Evolutionary conservation across 2,113 vertebrate genomes (phyloP).

Genomic region (Gobio gobio): DNA sequence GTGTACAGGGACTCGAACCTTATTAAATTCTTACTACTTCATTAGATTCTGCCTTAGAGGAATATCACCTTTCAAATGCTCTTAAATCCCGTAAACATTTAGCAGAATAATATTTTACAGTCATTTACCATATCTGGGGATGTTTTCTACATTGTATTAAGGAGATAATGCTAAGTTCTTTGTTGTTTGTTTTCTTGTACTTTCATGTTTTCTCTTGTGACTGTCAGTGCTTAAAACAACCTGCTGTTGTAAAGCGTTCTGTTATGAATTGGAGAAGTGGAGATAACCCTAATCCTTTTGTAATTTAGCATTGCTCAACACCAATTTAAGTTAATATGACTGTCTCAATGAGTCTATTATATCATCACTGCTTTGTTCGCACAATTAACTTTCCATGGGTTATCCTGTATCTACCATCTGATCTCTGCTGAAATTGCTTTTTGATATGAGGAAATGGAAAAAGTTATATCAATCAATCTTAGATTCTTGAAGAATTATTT

Average conservation of each 20-base stretch:
- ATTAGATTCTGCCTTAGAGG: constrained; percentile 33
- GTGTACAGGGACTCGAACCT: neutral
- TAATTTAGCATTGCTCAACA: constrained; percentile 30
- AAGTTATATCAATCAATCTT: constrained; percentile 16
- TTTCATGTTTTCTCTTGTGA: constrained; percentile 35
- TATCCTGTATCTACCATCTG: constrained; percentile 33
- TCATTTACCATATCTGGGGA: neutral
- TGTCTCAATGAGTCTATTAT: constrained; percentile 38
- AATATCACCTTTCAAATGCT: constrained; percentile 27
- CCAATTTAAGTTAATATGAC: constrained; percentile 39
- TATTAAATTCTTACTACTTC: constrained; percentile 8
- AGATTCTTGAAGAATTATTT: constrained; percentile 37
- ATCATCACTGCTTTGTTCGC: constrained; percentile 39
- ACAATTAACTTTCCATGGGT: constrained; percentile 40
- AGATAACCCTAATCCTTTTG: constrained; percentile 34
- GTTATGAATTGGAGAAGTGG: neutral
- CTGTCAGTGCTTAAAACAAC: constrained; percentile 22
- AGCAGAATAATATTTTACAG: constrained; percentile 13
- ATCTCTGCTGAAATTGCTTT: constrained; percentile 42
- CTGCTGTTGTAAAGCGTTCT: constrained; percentile 25
- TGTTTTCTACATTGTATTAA: constrained; percentile 10
- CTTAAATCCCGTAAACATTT: neutral
- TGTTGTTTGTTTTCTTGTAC: constrained; percentile 9
- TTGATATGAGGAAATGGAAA: constrained; percentile 10
- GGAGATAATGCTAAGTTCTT: neutral